A percentile compares a stretch with the other conserved stretches of the same genome.
These are phyloP conservation scores for Ferdinandea cuprea DNA, from an alignment of 2,888 invertebrate genomes.

Conservation along the genomic window DNA sequence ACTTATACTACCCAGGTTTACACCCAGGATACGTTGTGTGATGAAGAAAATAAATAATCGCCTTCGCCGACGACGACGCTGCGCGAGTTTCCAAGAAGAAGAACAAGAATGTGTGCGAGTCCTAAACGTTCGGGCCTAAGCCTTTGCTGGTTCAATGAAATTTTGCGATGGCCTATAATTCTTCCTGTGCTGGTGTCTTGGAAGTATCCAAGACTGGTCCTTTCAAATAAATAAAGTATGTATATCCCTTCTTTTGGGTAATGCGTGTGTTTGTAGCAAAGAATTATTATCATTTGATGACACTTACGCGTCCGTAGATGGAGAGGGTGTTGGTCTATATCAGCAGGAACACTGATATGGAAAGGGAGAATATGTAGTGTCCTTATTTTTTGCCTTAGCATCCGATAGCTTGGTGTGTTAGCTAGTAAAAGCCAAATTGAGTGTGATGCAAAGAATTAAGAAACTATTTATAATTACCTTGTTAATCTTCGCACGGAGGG, in stretches of 20 bases:
- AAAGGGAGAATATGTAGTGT: background rate
- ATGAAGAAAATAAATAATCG: constrained; percentile 58
- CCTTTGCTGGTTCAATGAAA: constrained; percentile 62
- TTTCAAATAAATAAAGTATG: constrained; percentile 46
- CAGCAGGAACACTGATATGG: constrained; percentile 1
- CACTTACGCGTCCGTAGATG: constrained; percentile 42
- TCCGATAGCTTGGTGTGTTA: background rate
- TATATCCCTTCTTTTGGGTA: constrained; percentile 1
- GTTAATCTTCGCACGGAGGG: constrained; percentile 33
- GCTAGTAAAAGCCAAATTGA: background rate
- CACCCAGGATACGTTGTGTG: constrained; percentile 18
- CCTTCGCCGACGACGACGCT: constrained; percentile 14
- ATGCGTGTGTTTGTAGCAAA: constrained; percentile 53
- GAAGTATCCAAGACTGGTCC: constrained; percentile 40
- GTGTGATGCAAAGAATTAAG: constrained; percentile 6
- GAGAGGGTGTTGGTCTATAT: constrained; percentile 10
- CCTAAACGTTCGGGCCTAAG: constrained; percentile 45
- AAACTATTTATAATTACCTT: constrained; percentile 41
- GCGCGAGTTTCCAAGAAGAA: constrained; percentile 41
- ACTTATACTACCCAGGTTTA: constrained; percentile 12
- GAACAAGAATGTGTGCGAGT: too few relatives aligned
- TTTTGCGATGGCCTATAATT: constrained; percentile 51
- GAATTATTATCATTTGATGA: constrained; percentile 78
- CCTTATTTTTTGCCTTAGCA: constrained; percentile 5
- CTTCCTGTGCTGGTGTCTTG: constrained; percentile 20